phyloP scores from a whole-genome alignment of 2,797 vertebrate species.

The Characodon lateralis region DNA sequence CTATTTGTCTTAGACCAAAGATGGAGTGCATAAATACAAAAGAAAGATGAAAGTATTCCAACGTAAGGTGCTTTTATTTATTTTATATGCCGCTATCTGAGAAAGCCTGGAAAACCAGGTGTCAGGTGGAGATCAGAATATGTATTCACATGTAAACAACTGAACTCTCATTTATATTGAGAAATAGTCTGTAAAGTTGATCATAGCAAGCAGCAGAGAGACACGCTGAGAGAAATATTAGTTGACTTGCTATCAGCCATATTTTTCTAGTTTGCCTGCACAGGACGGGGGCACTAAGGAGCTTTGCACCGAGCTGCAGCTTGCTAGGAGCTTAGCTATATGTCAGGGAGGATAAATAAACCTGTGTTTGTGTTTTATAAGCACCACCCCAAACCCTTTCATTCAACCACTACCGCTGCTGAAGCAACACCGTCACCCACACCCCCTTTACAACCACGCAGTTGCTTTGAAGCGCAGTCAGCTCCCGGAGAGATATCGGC shows the following conservation, averaged over 20 bases:
- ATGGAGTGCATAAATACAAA: slow-evolving; percentile 3
- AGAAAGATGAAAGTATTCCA: neutral
- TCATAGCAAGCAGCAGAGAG: slow-evolving; percentile 6
- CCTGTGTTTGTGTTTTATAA: slow-evolving; percentile 75
- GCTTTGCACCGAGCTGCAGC: slow-evolving; percentile 66
- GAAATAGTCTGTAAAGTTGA: slow-evolving; percentile 43
- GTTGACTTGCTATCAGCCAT: slow-evolving; percentile 65
- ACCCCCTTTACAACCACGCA: slow-evolving; percentile 67
- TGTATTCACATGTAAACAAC: slow-evolving; percentile 6
- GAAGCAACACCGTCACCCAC: slow-evolving; percentile 25
- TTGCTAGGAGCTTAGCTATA: slow-evolving; percentile 66
- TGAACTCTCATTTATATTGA: slow-evolving; percentile 24
- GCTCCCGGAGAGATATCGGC: slow-evolving; percentile 70
- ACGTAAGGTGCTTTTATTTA: slow-evolving; percentile 14
- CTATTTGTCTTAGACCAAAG: slow-evolving; percentile 34
- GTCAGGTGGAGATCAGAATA: slow-evolving; percentile 27
- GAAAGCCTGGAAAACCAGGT: slow-evolving; percentile 3
- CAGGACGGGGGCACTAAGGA: slow-evolving; percentile 67
- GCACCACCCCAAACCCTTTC: slow-evolving; percentile 18
- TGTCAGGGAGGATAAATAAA: slow-evolving; percentile 78
- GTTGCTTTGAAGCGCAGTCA: slow-evolving; percentile 74
- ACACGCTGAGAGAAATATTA: slow-evolving; percentile 30
- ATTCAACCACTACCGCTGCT: slow-evolving; percentile 16
- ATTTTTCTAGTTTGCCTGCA: slow-evolving; percentile 53
- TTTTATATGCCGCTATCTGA: slow-evolving; percentile 21